Evolutionary conservation across 1,140 invertebrate species (phyloP), one percentile per base, ranked within the genome.

Genomic region (Lithobius niger): DNA sequence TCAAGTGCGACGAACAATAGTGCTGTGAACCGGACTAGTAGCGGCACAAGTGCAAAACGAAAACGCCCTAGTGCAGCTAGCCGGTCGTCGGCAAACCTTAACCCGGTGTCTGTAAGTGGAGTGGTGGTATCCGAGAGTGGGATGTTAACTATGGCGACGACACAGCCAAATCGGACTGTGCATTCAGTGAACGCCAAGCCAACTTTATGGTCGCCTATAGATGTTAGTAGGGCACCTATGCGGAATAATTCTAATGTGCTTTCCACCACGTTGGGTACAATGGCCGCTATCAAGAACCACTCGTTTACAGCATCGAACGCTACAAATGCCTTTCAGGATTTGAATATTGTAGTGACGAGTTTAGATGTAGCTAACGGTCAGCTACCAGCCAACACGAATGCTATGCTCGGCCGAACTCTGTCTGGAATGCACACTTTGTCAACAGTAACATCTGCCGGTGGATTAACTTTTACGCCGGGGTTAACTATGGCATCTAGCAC

Each of bases 291-390:
- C 4, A 52, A 52, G 10, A 52, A 36, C 21, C 50, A 27, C 21
- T 16, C 26, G 6, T 52, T 10, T 40, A n/a, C 50, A 40, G 3
- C 50, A 31, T 10, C 6, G 6, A 31, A 3, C 3, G 48, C 48
- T 22, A 24, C n/a, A 19, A 44, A 44, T 54, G 27, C 54, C 19
- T 49, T 52, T 21, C 21, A 25, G 21, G 54, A 55, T 40, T 3
- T 55, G 18, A 55, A 55, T 42, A 3, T 55, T 25, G 27, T 55
- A 4, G 54, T 55, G 24, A 49, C 54, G 6, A 49, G 28, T 50
- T 51, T 55, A 16, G 54, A 50, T 3, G 44, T 55, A 16, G 26
- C 25, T 2, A 55, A 55, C 27, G 54, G 54, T n/a, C 54, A 55
- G 21, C 22, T 55, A 24, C 13, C 21, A 3, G 15, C 54, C 24